Evolutionary conservation across 2,113 vertebrate species (phyloP).

Genomic region (Amblyornis subalaris): DNA sequence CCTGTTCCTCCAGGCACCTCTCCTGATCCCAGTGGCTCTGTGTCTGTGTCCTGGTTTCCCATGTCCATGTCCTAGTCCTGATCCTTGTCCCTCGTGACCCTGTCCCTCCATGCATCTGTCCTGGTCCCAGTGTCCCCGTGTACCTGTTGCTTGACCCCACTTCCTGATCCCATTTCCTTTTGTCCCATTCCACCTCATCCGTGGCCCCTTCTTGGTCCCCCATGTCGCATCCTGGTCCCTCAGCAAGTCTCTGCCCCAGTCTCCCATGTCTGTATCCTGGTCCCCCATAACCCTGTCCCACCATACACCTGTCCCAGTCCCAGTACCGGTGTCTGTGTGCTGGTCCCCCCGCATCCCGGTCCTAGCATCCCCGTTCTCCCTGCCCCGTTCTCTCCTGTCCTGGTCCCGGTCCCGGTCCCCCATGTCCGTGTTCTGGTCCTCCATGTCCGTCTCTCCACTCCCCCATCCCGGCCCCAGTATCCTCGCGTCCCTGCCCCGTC

Average conservation of each 20-base stretch:
- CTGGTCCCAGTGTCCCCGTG: background rate
- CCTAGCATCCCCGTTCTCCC: too few relatives aligned
- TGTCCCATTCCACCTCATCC: background rate
- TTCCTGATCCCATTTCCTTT: background rate
- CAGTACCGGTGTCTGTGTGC: background rate
- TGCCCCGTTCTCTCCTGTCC: too few relatives aligned
- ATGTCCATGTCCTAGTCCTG: background rate
- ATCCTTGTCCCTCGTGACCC: background rate
- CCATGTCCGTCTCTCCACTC: background rate
- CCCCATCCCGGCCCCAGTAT: background rate
- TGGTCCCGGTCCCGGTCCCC: background rate
- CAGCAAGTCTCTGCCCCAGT: background rate
- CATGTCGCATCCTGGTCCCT: background rate
- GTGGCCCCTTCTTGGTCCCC: background rate
- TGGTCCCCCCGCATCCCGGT: too few relatives aligned
- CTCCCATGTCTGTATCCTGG: background rate
- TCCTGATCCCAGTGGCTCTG: background rate
- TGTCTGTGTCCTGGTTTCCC: background rate
- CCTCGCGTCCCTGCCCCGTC: background rate
- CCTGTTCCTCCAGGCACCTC: background rate
- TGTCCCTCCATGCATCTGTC: background rate
- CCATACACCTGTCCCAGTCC: too few relatives aligned
- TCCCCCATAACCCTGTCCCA: background rate
- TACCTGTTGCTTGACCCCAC: background rate
- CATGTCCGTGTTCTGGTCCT: background rate